Evolutionary conservation across 2,888 invertebrate genomes (phyloP), one percentile per base, ranked within the genome.

Genomic region (Sesia apiformis): DNA sequence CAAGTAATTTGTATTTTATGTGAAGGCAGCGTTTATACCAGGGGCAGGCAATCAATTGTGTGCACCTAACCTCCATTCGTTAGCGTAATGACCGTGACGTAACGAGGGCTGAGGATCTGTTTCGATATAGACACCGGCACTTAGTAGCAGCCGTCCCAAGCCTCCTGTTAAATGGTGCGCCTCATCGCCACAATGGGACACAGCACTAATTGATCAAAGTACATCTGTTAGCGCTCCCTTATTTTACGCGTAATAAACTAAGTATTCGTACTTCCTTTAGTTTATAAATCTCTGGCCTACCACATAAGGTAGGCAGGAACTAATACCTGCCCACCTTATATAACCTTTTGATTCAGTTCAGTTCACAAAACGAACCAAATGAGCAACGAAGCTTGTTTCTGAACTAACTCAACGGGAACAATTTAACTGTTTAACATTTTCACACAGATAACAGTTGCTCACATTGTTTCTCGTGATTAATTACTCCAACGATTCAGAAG

Each of bases 101-200:
- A 73, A 75, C 66, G 65, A 71, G 68, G 67, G 66, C 67, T 62
- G 62, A 68, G 66, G 67, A 70, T 74, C 74, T 74, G 72, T 74
- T 68, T 67, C 64, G 62, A 67, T 60, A 68, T 72, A 75, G 76
- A 75, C 71, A 70, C 65, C 62, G 70, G 66, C 73, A 76, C 74
- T 84, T 78, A 80, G 65, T 66, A 58, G 70, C 84, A 84, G 81
- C 70, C 73, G 71, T 72, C 69, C 65, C 84, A 84, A 81, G 70
- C 73, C 72, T 72, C 69, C 65, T 68, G 79, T 70, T 75, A 73
- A 86, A 83, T 84, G 77, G 68, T 52, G 71, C 74, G 74, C 64
- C 65, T 73, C 78, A 74, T 70, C 72, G 72, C 74, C 66, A 70
- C 70, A 66, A 60, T 58, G 57, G 62, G 63, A 56, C 64, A 64